Evolutionary conservation across 2,888 invertebrate species (phyloP).

Genomic region (Macrosiphum euphorbiae): DNA sequence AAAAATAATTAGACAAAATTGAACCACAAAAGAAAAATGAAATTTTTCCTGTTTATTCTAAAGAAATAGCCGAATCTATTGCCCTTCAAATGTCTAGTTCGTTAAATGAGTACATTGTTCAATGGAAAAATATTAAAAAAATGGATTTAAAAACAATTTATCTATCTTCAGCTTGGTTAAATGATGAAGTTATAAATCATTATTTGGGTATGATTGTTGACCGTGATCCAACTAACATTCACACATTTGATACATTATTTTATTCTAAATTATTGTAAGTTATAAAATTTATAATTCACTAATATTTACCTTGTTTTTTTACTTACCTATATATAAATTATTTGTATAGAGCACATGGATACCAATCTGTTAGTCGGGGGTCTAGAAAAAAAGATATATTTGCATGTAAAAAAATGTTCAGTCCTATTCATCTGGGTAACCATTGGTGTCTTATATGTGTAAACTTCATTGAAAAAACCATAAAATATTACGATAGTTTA

Average conservation of each 20-base stretch:
- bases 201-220: slow-evolving; percentile 94
- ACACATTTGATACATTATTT: slow-evolving; percentile 96
- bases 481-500: slow-evolving; percentile 95
- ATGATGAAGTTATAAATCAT: slow-evolving; percentile 85
- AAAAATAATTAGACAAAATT: not conserved
- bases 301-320: not conserved
- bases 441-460: slow-evolving; percentile 97
- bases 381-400: slow-evolving; percentile 91
- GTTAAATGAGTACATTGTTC: not conserved
- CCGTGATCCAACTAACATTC: slow-evolving; percentile 81
- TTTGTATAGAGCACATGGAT: slow-evolving; percentile 74
- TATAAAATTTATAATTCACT: not conserved
- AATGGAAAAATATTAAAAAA: slow-evolving; percentile 36
- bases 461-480: slow-evolving; percentile 80
- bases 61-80: slow-evolving; percentile 22
- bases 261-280: slow-evolving; percentile 84
- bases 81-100: not conserved
- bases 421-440: slow-evolving; percentile 93
- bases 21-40: slow-evolving; percentile 30
- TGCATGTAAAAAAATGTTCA: slow-evolving; percentile 84
- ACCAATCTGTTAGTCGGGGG: slow-evolving; percentile 88
- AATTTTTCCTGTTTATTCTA: slow-evolving; percentile 28
- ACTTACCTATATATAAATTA: not conserved
- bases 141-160: slow-evolving; percentile 28
- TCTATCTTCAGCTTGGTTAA: slow-evolving; percentile 49